Evolutionary conservation across 2,113 vertebrate genomes (phyloP).

Genomic region (Chaenocephalus aceratus): DNA sequence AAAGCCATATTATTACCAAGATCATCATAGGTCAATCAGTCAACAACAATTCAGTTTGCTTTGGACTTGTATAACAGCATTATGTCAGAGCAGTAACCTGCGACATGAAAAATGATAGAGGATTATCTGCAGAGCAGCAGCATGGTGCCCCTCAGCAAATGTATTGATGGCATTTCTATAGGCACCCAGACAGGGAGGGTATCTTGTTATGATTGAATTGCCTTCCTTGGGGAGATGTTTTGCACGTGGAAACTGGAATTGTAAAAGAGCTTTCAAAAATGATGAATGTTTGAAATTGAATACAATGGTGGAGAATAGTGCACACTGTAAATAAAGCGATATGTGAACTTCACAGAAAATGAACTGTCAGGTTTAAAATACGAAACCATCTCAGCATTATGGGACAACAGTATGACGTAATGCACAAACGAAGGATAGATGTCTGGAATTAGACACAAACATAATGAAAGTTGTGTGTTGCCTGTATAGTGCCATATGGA

Average conservation of each 20-base stretch:
- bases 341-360: slow-evolving; percentile 14
- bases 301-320: slow-evolving; percentile 6
- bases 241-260: slow-evolving; percentile 40
- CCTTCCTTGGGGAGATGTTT: slow-evolving; percentile 31
- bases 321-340: slow-evolving; percentile 19
- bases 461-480: slow-evolving; percentile 34
- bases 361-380: slow-evolving; percentile 9
- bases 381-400: neutral
- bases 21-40: slow-evolving; percentile 51
- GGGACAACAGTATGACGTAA: neutral
- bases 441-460: slow-evolving; percentile 13
- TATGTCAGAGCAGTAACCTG: slow-evolving; percentile 56
- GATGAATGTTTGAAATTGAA: slow-evolving; percentile 44
- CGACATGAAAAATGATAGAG: slow-evolving; percentile 63
- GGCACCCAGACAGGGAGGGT: slow-evolving; percentile 45
- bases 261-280: slow-evolving; percentile 49
- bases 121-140: slow-evolving; percentile 66
- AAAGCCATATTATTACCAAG: slow-evolving; percentile 43
- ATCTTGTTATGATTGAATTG: slow-evolving; percentile 65
- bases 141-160: slow-evolving; percentile 56
- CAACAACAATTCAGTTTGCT: slow-evolving; percentile 58
- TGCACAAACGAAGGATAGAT: slow-evolving; percentile 5
- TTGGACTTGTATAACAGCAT: slow-evolving; percentile 57
- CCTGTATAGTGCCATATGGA: slow-evolving; percentile 41
- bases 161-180: slow-evolving; percentile 65